Evolutionary conservation across 2,888 invertebrate species (phyloP), one percentile per base, ranked within the genome.

Genomic region (Chloroclysta siterata): DNA sequence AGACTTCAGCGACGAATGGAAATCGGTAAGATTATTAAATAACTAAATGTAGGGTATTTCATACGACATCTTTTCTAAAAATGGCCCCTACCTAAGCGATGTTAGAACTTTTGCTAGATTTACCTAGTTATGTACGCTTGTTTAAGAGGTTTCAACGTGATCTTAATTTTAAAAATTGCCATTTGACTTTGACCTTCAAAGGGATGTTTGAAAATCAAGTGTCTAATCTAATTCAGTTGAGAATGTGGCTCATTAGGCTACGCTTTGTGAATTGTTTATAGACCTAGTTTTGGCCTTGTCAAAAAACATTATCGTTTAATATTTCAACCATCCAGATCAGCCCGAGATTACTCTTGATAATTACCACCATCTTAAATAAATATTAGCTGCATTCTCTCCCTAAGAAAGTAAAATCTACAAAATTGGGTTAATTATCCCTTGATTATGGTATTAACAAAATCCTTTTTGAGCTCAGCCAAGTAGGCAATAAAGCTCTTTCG

Each of bases 401-500:
- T 50, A 22, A 52, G 29, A 42, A 58, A 51, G 46, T 39, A 28
- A 48, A 58, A 51, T 54, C 42, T 58, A 41, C 36, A 41, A 50
- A 64, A 66, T 50, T 60, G 46, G 66, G 62, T 56, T 63, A 60
- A 63, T 63, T 60, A 57, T 54, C 41, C 63, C 60, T 63, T 66
- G 33, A 66, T 66, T 63, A 63, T 60, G 50, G 56, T 57, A 46
- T 63, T 65, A 28, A 50, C 53, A 36, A 55, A 63, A 62, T 47
- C 56, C 59, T 48, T 4, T 56, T 51, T 17, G 14, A 60, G 48
- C 46, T 53, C 39, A 36, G 53, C 39, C 56, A 60, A 62, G 56
- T 53, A 50, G 54, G 50, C 53, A 54, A 54, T 58, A 58, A 61
- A 57, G 58, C 51, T 51, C 51, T 52, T 57, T 60, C 10, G 41